These are phyloP conservation scores for Keiferia lycopersicella DNA, from an alignment of 2,888 invertebrate species.

Conservation along the genomic window DNA sequence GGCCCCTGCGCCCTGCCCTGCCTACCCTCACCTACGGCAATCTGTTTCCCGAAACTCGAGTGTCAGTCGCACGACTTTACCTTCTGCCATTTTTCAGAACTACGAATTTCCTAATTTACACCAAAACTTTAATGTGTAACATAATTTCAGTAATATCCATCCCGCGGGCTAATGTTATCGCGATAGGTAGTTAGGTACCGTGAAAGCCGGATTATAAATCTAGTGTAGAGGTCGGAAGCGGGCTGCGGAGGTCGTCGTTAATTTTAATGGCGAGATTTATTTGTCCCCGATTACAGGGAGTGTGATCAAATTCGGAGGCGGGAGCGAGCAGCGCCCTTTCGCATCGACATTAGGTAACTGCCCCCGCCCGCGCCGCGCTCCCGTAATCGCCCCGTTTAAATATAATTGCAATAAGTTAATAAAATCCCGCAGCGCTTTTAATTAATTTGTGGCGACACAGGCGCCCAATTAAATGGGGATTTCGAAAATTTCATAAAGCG, in stretches of 20 bases:
- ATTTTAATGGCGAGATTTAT: constrained; percentile 76
- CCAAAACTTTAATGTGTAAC: constrained; percentile 24
- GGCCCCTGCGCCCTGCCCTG: not conserved
- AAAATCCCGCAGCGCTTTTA: constrained; percentile 69
- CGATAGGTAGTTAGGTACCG: constrained; percentile 42
- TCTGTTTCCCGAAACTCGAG: constrained; percentile 56
- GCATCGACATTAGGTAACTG: constrained; percentile 54
- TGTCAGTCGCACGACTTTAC: constrained; percentile 50
- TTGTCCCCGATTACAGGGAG: constrained; percentile 67
- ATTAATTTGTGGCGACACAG: constrained; percentile 72
- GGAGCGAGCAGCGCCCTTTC: constrained; percentile 37
- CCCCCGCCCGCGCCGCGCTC: constrained; percentile 46
- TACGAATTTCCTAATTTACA: not conserved
- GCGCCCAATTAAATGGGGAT: constrained; percentile 68
- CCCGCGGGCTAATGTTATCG: constrained; percentile 53
- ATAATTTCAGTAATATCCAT: constrained; percentile 57
- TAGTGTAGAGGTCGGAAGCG: constrained; percentile 68
- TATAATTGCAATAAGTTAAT: constrained; percentile 78
- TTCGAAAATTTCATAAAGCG: constrained; percentile 63
- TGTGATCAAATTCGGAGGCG: constrained; percentile 68
- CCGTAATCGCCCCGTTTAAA: constrained; percentile 68
- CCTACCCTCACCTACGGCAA: constrained; percentile 55
- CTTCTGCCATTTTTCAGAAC: constrained; percentile 5
- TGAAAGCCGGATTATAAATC: constrained; percentile 70
- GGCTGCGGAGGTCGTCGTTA: constrained; percentile 59